Percentiles rank a stretch among this genome's conserved stretches.
Evolutionary conservation across 2,888 invertebrate genomes (phyloP).

Genomic region (Stratiomys singularior): DNA sequence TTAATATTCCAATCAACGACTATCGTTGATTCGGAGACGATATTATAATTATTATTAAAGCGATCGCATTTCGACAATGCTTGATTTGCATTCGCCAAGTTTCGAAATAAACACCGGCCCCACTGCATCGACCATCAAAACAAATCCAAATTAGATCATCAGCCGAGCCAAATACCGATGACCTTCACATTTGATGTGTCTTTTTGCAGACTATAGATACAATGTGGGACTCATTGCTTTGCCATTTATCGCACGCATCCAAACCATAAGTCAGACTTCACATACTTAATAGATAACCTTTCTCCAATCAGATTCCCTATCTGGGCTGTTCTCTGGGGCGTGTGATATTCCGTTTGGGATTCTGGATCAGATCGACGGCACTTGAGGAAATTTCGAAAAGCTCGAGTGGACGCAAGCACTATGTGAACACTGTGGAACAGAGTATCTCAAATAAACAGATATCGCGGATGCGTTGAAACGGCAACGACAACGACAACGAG

Average conservation of each 20-base stretch:
- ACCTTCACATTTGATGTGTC: neutral
- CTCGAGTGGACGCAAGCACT: neutral
- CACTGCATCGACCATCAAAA: neutral
- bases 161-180: neutral
- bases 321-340: neutral
- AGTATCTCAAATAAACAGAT: neutral
- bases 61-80: no score
- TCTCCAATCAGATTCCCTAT: neutral
- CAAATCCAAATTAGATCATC: conserved; percentile 7
- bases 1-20: no score
- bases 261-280: neutral
- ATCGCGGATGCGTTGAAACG: no score
- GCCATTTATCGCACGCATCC: neutral
- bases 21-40: no score
- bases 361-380: neutral
- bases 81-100: no score
- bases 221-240: neutral
- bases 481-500: neutral
- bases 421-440: neutral
- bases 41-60: no score
- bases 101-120: no score
- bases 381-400: neutral
- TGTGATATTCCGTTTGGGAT: neutral
- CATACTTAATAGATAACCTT: neutral
- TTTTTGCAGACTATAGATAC: neutral